A percentile compares a stretch with the other conserved stretches of the same genome.
Evolutionary conservation across 2,888 invertebrate species (phyloP).

Genomic region (Metacarcinus magister): DNA sequence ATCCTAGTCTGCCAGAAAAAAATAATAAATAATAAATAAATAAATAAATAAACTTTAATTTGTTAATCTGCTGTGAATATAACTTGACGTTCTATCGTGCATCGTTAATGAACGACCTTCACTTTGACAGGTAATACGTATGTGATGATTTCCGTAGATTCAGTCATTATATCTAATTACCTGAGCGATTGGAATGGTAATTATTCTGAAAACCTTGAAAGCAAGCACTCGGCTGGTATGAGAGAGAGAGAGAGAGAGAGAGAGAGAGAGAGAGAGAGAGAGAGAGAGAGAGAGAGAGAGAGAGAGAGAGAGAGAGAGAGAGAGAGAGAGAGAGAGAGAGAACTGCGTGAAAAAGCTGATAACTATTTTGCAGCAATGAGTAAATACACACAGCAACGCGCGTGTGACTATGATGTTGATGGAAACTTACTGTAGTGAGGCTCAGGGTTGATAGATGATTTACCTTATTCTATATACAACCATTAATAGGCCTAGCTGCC

Average conservation of each 20-base stretch:
- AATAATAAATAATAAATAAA: too few relatives aligned
- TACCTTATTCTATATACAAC: background rate
- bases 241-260: background rate
- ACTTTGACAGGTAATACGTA: background rate
- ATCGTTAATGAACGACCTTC: conserved; percentile 22
- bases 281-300: background rate
- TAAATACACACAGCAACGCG: background rate
- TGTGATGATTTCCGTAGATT: background rate
- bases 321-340: conserved; percentile 4
- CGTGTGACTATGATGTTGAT: background rate
- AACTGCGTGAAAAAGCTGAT: background rate
- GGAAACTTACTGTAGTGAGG: background rate
- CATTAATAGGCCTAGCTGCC: background rate
- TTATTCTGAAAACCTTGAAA: conserved; percentile 18
- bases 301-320: background rate
- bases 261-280: background rate
- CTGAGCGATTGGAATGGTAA: background rate
- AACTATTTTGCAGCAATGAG: background rate
- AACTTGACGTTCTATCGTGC: conserved; percentile 30
- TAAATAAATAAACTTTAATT: background rate
- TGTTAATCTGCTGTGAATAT: background rate
- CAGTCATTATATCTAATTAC: conserved; percentile 39
- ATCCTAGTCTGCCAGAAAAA: background rate
- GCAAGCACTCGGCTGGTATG: background rate
- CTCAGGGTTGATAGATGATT: background rate